Conservation (phyloP, 2,888 invertebrate genomes). For the Mycalesis mineus region DNA sequence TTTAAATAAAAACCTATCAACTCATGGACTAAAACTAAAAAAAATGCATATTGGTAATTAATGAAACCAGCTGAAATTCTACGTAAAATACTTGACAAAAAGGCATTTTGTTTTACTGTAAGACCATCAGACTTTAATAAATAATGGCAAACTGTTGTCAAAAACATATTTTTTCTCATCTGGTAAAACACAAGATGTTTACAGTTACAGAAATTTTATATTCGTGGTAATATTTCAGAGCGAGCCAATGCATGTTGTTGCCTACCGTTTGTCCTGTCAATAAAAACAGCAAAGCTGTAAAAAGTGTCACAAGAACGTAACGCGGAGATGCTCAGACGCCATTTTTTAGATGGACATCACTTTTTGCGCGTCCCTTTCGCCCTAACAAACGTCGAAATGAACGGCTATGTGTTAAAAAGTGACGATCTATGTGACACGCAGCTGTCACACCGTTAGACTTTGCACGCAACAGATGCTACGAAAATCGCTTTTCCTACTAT, state of each 20-base stretch:
- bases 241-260: not conserved
- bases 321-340: not conserved
- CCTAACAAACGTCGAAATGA: constrained; percentile 5
- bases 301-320: not conserved
- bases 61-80: no score
- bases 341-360: not conserved
- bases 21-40: no score
- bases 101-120: no score
- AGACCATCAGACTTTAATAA: no score
- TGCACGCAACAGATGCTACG: constrained; percentile 47
- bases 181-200: no score
- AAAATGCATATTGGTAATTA: no score
- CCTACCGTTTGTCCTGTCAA: constrained; percentile 1
- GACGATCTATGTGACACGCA: constrained; percentile 28
- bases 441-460: constrained; percentile 1
- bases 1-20: no score
- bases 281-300: not conserved
- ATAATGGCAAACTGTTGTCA: no score
- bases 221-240: not conserved
- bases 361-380: constrained; percentile 3
- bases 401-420: constrained; percentile 14
- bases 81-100: no score
- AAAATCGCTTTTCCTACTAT: constrained; percentile 43
- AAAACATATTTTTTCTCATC: no score
- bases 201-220: not conserved